Evolutionary conservation across 2,113 vertebrate genomes (phyloP).

Genomic region (Saimiri boliviensis): DNA sequence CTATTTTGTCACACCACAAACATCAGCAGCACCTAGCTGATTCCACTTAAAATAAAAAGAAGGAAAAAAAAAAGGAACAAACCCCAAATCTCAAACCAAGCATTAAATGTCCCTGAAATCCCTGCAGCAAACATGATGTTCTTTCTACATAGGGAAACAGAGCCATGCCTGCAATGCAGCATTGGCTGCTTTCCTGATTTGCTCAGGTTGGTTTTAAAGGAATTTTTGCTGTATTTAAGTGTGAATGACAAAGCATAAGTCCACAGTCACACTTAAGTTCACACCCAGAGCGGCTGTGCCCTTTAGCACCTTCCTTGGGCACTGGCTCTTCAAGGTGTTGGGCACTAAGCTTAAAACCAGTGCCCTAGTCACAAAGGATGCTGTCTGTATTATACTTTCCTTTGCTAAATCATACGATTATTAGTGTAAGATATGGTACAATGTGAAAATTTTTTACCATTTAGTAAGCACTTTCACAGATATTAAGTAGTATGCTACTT

Average conservation of each 20-base stretch:
- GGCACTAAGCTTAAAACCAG: not conserved
- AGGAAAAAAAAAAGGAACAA: not conserved
- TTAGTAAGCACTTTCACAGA: not conserved
- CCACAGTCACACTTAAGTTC: too few species aligned
- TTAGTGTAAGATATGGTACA: not conserved
- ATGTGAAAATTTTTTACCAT: not conserved
- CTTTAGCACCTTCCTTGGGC: not conserved
- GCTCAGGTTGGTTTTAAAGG: slow-evolving; percentile 4
- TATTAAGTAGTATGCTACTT: not conserved
- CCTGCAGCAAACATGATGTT: slow-evolving; percentile 26
- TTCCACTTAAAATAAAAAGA: slow-evolving; percentile 63
- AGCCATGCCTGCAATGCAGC: not conserved
- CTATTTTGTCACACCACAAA: slow-evolving; percentile 74
- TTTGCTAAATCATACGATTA: not conserved
- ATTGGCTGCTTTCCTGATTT: not conserved
- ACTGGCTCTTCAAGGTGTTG: not conserved
- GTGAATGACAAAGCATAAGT: not conserved
- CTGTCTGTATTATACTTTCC: not conserved
- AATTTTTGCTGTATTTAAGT: slow-evolving; percentile 2
- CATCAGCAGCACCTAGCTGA: slow-evolving; percentile 40
- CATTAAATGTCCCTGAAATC: slow-evolving; percentile 43
- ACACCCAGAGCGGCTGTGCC: not conserved
- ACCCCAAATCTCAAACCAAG: slow-evolving; percentile 16
- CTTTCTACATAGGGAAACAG: slow-evolving; percentile 41
- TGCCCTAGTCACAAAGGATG: not conserved